Percentiles rank a stretch among this genome's conserved stretches.
Evolutionary conservation across 2,888 invertebrate species (phyloP).

Genomic region (Himalopsyche kuldschensis): DNA sequence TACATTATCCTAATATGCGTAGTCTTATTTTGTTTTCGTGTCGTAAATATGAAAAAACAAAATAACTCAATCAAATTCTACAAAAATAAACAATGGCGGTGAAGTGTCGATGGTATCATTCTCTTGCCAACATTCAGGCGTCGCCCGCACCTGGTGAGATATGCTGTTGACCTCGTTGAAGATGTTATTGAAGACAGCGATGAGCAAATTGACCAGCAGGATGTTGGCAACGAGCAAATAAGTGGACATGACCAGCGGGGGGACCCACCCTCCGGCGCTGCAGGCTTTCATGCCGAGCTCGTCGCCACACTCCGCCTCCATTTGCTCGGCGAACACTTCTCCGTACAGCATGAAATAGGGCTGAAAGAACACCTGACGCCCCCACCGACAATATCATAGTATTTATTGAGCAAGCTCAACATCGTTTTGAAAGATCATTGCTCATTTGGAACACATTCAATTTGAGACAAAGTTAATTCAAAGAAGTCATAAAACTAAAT

Average conservation of each 20-base stretch:
- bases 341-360: constrained; percentile 99
- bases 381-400: constrained; percentile 42
- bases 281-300: constrained; percentile 72
- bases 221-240: constrained; percentile 97
- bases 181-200: constrained; percentile 98
- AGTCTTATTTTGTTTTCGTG: neutral
- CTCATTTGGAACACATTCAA: too few species aligned
- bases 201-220: constrained; percentile 93
- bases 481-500: too few species aligned
- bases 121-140: neutral
- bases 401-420: constrained; percentile 16
- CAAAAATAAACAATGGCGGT: constrained; percentile 10
- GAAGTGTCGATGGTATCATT: neutral
- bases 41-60: neutral
- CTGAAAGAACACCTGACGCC: constrained; percentile 83
- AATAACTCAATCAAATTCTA: neutral
- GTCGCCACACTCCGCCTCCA: constrained; percentile 88
- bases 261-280: constrained; percentile 90
- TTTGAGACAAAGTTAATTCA: too few species aligned
- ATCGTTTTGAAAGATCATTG: too few species aligned
- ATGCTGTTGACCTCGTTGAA: constrained; percentile 94
- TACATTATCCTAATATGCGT: too few species aligned
- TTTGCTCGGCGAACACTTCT: constrained; percentile 96
- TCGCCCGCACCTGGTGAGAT: constrained; percentile 83
- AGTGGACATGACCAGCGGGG: constrained; percentile 93